Base-by-base conservation (phyloP, 2,888 invertebrate genomes). In the Galerucella pusilla region DNA sequence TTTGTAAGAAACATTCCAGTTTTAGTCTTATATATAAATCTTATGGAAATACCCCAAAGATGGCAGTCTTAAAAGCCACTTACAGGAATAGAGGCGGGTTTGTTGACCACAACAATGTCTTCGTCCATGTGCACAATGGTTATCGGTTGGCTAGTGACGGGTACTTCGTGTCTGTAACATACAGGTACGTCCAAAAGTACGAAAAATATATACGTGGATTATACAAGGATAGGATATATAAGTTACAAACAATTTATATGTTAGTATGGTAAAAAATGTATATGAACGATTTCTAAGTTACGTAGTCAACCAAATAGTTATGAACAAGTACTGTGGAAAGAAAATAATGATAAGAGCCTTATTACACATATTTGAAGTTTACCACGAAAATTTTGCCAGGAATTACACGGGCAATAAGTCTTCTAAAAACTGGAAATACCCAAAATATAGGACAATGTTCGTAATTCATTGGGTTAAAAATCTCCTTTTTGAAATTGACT, bases 21-120 rank as follows among this genome's bases (percentile, higher is more conserved):
- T 69, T 69, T 63, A 69, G 69, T 64, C 64, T 68, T 52, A 45
- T 60, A 35, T 5, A 20, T 59, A 65, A 74, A 77, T 67, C 75
- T 75, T 76, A 74, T 77, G 77, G 75, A 46, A 46, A 74, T 73
- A 67, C 64, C 71, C 70, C 57, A 65, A 42, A 73, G 82, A 92
- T 93, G 93, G 93, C 93, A 89, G 93, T 93, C 93, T 92, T 92
- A 92, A 79, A 92, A 92, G 94, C 94, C 94, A 96, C 96, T 96
- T 96, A 98, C 97, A 90, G 98, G 99, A 91, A 99, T 97, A 90
- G 98, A 98, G 90, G 97, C 96, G 89, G 99, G 98, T 93, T 99
- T 99, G 94, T 99, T 97, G 90, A 99, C 96, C 90, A 99, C 99
- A 91, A 99, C 94, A 91, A 99, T 93, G 91, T 99, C 97, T 90